Evolutionary conservation across 2,113 vertebrate genomes (phyloP).

Genomic region (Naja naja): DNA sequence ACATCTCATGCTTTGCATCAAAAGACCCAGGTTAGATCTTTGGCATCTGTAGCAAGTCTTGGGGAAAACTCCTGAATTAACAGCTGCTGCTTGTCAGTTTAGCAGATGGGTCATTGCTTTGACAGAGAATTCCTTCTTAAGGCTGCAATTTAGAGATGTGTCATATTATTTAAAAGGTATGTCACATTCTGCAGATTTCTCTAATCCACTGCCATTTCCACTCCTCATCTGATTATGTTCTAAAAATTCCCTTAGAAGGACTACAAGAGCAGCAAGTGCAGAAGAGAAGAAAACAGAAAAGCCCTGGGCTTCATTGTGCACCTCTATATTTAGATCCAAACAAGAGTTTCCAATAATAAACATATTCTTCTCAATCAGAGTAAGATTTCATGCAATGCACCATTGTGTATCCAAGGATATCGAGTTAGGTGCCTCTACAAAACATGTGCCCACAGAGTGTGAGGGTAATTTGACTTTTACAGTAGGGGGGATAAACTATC

Average conservation of each 20-base stretch:
- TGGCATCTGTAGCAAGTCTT: not conserved
- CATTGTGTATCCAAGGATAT: not conserved
- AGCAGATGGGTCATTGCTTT: not conserved
- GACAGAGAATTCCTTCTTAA: not conserved
- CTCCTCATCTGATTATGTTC: not conserved
- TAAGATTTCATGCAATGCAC: not conserved
- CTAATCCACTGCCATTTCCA: not conserved
- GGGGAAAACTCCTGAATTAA: not conserved
- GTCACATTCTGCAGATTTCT: not conserved
- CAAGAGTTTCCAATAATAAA: not conserved
- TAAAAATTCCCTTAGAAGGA: not conserved
- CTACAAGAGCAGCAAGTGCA: not conserved
- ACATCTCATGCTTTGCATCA: not conserved
- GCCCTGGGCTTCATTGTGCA: not conserved
- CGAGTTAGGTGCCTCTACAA: not conserved
- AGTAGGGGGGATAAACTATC: not conserved
- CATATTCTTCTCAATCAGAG: not conserved
- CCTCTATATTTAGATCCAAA: not conserved
- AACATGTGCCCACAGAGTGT: not conserved
- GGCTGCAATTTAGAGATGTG: not conserved
- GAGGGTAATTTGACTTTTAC: not conserved
- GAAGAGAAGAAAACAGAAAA: not conserved
- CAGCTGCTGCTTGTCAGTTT: not conserved
- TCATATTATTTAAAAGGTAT: not conserved
- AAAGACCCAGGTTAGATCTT: not conserved